phyloP scores from a whole-genome alignment of 2,797 vertebrate species.

The Centroberyx gerrardi region DNA sequence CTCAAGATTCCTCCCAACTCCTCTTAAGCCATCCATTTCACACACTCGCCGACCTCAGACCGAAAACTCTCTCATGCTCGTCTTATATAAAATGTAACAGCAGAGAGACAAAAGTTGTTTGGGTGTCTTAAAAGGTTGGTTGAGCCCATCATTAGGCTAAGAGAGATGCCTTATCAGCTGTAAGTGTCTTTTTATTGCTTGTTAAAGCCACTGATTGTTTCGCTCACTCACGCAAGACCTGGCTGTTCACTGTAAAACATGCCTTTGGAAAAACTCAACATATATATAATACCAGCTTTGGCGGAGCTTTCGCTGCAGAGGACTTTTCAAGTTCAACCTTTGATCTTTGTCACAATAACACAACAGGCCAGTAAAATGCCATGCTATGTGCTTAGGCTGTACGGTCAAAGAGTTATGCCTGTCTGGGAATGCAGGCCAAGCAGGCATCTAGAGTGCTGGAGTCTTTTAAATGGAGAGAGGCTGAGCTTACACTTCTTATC shows the following conservation, averaged over 20 bases:
- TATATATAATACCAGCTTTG: constrained; percentile 63
- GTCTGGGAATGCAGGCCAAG: constrained; percentile 74
- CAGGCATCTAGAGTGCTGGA: constrained; percentile 35
- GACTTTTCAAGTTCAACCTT: constrained; percentile 81
- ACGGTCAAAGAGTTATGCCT: constrained; percentile 64
- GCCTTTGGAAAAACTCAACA: constrained; percentile 53
- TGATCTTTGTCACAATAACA: constrained; percentile 82
- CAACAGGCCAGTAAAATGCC: constrained; percentile 77
- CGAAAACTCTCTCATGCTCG: constrained; percentile 40
- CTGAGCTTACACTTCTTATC: constrained; percentile 57
- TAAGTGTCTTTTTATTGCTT: constrained; percentile 83
- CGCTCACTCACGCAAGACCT: constrained; percentile 66
- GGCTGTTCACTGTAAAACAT: constrained; percentile 63
- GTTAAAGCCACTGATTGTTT: constrained; percentile 78
- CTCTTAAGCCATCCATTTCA: constrained; percentile 49
- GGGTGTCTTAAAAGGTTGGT: constrained; percentile 33
- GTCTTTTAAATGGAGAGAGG: constrained; percentile 58
- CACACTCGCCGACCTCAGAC: constrained; percentile 37
- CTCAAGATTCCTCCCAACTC: constrained; percentile 59
- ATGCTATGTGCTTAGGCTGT: constrained; percentile 61
- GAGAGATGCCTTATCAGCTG: constrained; percentile 74
- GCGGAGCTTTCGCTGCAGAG: constrained; percentile 59
- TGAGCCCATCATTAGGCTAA: constrained; percentile 74
- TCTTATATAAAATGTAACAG: constrained; percentile 56
- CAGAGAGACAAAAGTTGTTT: constrained; percentile 20